Percentiles rank a stretch among this genome's conserved stretches.
Conservation (phyloP, 2,113 vertebrate species). For the Hyaena hyaena region DNA sequence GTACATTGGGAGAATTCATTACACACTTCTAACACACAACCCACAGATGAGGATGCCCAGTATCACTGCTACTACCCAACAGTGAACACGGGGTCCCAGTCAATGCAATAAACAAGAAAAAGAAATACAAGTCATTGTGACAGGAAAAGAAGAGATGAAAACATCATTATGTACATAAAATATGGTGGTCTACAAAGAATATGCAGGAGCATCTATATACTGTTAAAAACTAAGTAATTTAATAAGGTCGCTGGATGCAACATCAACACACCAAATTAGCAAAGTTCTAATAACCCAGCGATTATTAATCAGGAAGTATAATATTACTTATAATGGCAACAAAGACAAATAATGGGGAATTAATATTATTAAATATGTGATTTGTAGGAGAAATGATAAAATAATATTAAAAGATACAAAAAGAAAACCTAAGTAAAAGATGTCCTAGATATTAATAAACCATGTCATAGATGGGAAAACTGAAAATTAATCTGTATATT, state of each 20-base stretch:
- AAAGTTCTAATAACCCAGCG: neutral
- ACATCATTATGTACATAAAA: neutral
- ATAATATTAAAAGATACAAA: neutral
- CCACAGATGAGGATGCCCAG: neutral
- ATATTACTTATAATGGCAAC: neutral
- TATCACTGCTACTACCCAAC: neutral
- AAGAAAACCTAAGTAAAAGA: neutral
- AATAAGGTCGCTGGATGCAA: neutral
- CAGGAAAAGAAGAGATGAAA: neutral
- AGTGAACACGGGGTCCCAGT: neutral
- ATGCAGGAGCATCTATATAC: neutral
- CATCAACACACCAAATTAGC: constrained; percentile 3
- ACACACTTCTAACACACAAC: neutral
- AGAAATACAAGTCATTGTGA: neutral
- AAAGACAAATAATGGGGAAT: neutral
- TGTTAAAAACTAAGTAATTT: neutral
- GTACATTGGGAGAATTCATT: neutral
- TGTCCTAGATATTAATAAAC: neutral
- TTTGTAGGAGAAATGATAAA: neutral
- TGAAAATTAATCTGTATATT: neutral
- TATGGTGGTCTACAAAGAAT: neutral
- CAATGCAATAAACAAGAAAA: neutral
- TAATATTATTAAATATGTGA: neutral
- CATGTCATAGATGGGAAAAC: neutral
- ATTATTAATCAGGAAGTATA: constrained; percentile 8